These are phyloP conservation scores for Peromyscus eremicus DNA, from an alignment of 2,797 vertebrate species.

Conservation along the genomic window DNA sequence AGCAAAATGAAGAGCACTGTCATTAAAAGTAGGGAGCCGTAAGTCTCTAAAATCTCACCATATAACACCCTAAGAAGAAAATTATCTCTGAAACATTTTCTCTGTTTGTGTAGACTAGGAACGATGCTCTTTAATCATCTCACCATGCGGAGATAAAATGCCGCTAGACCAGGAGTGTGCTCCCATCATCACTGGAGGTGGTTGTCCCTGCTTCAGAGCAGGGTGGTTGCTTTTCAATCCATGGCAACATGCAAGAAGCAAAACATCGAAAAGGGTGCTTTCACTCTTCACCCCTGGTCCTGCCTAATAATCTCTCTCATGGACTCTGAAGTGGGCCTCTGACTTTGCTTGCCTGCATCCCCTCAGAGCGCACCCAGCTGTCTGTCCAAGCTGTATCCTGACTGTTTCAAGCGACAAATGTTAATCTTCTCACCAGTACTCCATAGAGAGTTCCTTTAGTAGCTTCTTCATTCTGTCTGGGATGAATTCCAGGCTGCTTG, in stretches of 20 bases:
- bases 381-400: too few species aligned
- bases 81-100: not conserved
- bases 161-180: fast-evolving
- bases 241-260: not conserved
- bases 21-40: not conserved
- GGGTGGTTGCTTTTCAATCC: not conserved
- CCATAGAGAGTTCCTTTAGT: too few species aligned
- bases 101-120: not conserved
- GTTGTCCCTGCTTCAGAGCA: not conserved
- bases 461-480: not conserved
- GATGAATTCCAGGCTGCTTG: not conserved
- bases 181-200: fast-evolving
- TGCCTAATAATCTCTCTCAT: not conserved
- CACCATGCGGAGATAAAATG: not conserved
- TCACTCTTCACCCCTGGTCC: too few species aligned
- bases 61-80: not conserved
- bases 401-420: not conserved
- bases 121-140: not conserved
- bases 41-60: constrained; percentile 22
- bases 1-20: not conserved
- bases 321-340: too few species aligned
- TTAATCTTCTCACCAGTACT: not conserved
- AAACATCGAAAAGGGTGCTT: fast-evolving
- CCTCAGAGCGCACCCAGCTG: fast-evolving
- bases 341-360: too few species aligned